Base-by-base conservation (phyloP, 2,888 invertebrate species). In the Hypomecis punctinalis region DNA sequence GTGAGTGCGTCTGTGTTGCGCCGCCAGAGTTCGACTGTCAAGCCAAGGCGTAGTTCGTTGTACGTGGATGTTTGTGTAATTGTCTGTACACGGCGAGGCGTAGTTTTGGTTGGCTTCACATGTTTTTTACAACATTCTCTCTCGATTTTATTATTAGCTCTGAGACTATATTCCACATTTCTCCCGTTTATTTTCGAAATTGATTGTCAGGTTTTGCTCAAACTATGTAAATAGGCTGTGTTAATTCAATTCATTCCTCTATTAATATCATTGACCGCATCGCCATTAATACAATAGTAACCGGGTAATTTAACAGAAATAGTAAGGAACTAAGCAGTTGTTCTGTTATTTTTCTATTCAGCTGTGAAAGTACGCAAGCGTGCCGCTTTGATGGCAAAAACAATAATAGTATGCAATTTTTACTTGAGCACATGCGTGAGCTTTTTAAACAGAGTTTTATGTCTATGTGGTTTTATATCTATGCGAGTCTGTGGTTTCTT, bases 321-420 rank as follows among this genome's bases (percentile, higher is more conserved):
- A 40, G 10, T 40, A 40, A 3, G 40, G 9, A 40, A 8, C 10
- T 8, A 9, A 40, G 40, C 0, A 40, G 51, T 51, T 51, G 5
- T 39, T 52, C 52, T 52, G 52, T 10, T 52, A 40, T 23, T 52
- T 23, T 40, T 42, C 40, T 52, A 52, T 40, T 52, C 40, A 5
- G 0, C n/a, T 9, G n/a, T 33, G 33, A 51, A 58, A 68, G 73
- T 67, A 69, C 37, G 65, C 61, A 69, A 77, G 79, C 76, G 79
- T 77, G 76, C 75, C 69, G 75, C 73, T 69, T 68, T 48, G 74
- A 72, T 69, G 48, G 68, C 67, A 81, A 82, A 80, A 82, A 82
- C 76, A 45, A 54, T 71, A 76, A 76, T 82, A 75, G 76, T 75
- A 72, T 73, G 77, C 76, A 77, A 77, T 80, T 77, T 76, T 71